Evolutionary conservation across 1,140 invertebrate species (phyloP).

Genomic region (Platorchestia sp.): DNA sequence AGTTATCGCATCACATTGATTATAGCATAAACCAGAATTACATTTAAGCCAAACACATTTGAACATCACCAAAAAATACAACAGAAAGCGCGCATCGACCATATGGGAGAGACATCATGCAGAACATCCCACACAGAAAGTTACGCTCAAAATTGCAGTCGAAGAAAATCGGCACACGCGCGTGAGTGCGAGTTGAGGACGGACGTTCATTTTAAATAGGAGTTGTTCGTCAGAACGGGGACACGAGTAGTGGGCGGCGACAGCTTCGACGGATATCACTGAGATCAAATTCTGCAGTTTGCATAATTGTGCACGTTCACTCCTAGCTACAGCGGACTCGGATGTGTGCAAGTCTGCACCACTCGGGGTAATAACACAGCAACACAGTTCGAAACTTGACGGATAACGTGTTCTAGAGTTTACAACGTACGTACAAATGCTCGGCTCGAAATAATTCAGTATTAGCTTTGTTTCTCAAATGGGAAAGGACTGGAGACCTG

Average conservation of each 20-base stretch:
- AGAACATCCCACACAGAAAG: background rate
- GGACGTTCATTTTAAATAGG: background rate
- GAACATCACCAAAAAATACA: no score
- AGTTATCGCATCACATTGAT: no score
- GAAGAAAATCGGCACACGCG: background rate
- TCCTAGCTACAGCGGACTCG: background rate
- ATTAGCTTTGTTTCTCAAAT: background rate
- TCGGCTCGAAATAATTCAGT: background rate
- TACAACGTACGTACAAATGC: background rate
- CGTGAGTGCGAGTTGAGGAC: background rate
- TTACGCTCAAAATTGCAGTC: background rate
- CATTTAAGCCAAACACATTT: no score
- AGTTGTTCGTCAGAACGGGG: background rate
- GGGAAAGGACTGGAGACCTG: background rate
- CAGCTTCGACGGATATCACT: conserved; percentile 7
- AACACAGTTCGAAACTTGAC: background rate
- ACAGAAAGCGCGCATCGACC: no score
- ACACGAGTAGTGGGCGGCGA: background rate
- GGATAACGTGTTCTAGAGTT: background rate
- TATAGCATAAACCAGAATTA: no score
- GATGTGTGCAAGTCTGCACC: background rate
- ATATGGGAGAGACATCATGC: background rate
- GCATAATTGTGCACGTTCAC: background rate
- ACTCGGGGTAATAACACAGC: background rate
- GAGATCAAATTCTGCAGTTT: background rate